Evolutionary conservation across 2,888 invertebrate genomes (phyloP).

Genomic region (Sinopyrophorus schimmeli): DNA sequence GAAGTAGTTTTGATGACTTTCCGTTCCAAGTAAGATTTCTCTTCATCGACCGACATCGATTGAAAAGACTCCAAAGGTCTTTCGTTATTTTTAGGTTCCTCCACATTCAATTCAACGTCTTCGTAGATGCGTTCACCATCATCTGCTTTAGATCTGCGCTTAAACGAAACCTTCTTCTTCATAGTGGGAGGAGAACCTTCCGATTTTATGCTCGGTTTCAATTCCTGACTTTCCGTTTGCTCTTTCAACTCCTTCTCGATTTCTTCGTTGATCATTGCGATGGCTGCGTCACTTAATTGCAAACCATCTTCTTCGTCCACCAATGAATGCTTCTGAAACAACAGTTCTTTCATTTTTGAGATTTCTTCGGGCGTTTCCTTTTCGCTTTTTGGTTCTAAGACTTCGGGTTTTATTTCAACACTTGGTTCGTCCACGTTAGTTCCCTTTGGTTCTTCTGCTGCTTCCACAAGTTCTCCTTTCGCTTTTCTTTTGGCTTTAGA

Average conservation of each 20-base stretch:
- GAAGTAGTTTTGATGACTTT: slow-evolving; percentile 47
- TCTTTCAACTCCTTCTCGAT: slow-evolving; percentile 25
- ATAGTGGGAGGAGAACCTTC: slow-evolving; percentile 41
- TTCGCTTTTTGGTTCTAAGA: no score
- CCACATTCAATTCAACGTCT: slow-evolving; percentile 35
- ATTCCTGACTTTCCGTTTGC: slow-evolving; percentile 24
- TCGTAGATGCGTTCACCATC: slow-evolving; percentile 40
- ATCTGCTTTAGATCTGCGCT: slow-evolving; percentile 44
- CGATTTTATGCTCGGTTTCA: slow-evolving; percentile 42
- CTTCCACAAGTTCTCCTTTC: neutral
- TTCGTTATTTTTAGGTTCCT: slow-evolving; percentile 18
- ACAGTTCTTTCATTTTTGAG: neutral
- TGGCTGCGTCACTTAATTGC: slow-evolving; percentile 43
- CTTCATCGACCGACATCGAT: slow-evolving; percentile 49
- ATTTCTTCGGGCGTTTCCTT: slow-evolving; percentile 24
- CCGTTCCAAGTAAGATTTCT: slow-evolving; percentile 46
- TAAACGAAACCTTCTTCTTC: slow-evolving; percentile 54
- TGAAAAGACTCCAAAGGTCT: slow-evolving; percentile 36
- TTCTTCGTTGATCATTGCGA: slow-evolving; percentile 36
- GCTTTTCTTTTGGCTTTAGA: no score
- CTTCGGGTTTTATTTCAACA: no score
- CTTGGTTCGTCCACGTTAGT: no score
- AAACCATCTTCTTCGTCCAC: slow-evolving; percentile 54
- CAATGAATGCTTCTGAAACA: slow-evolving; percentile 31
- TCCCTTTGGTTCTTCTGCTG: no score